phyloP scores from a whole-genome alignment of 2,888 invertebrate species.

The Cheilosia grossa region DNA sequence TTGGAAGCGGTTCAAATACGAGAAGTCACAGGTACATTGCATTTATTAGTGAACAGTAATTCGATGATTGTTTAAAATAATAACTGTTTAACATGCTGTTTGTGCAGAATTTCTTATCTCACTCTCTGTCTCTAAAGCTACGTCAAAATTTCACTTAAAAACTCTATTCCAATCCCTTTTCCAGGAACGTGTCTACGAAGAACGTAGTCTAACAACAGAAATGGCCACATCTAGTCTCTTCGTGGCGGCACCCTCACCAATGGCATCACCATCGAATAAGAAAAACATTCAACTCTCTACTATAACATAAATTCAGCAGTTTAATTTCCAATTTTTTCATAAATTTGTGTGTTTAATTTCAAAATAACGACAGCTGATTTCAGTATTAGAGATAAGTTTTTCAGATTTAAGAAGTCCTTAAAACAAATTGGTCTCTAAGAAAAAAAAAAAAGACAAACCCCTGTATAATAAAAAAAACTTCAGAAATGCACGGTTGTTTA shows the following conservation, averaged over 20 bases:
- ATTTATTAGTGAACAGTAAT: neutral
- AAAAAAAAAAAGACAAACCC: slow-evolving; percentile 58
- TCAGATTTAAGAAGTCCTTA: slow-evolving; percentile 50
- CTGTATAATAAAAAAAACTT: slow-evolving; percentile 71
- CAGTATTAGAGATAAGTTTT: slow-evolving; percentile 40
- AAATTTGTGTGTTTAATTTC: slow-evolving; percentile 37
- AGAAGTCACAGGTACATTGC: slow-evolving; percentile 83
- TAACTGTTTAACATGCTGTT: too few relatives aligned
- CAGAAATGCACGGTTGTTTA: slow-evolving; percentile 76
- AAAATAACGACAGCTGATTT: slow-evolving; percentile 21
- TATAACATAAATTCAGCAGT: slow-evolving; percentile 76
- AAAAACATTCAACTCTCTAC: slow-evolving; percentile 80
- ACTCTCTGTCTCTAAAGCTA: too few relatives aligned
- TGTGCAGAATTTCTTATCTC: too few relatives aligned
- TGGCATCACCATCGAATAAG: slow-evolving; percentile 82
- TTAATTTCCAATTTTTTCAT: slow-evolving; percentile 2
- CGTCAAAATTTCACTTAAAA: neutral
- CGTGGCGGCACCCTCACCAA: slow-evolving; percentile 82
- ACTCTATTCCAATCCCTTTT: neutral
- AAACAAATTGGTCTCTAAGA: slow-evolving; percentile 36
- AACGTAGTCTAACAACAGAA: slow-evolving; percentile 82
- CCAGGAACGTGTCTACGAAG: slow-evolving; percentile 82
- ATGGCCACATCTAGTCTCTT: slow-evolving; percentile 82
- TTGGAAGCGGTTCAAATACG: slow-evolving; percentile 91
- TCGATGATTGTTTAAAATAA: neutral